These are phyloP conservation scores for Tanaodytes sp. DNA, from an alignment of 2,888 invertebrate genomes.

Conservation along the genomic window DNA sequence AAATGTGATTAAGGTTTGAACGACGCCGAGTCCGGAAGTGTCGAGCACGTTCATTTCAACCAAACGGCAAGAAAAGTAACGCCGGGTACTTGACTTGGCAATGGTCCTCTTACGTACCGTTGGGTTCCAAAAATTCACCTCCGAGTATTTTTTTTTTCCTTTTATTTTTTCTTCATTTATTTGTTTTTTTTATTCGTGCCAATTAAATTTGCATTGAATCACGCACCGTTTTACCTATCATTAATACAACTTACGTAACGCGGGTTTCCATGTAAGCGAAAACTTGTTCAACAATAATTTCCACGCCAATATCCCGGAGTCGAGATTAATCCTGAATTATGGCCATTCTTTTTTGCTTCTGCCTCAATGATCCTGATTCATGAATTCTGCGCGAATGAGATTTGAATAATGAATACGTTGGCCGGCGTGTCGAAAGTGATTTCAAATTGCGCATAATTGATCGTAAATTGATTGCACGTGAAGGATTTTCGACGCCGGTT, in stretches of 20 bases:
- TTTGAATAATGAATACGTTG: conserved; percentile 46
- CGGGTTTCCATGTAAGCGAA: conserved; percentile 1
- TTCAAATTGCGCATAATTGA: conserved; percentile 46
- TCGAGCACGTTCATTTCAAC: conserved; percentile 12
- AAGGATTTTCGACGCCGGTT: conserved; percentile 31
- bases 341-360: too few species aligned
- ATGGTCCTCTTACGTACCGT: too few species aligned
- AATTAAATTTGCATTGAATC: conserved; percentile 25
- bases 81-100: too few species aligned
- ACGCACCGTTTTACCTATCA: conserved; percentile 10
- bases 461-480: conserved; percentile 9
- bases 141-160: too few species aligned
- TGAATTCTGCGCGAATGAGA: conserved; percentile 43
- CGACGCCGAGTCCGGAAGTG: conserved; percentile 34
- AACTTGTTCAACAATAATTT: conserved; percentile 23
- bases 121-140: too few species aligned
- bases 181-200: too few species aligned
- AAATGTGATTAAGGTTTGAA: conserved; percentile 26
- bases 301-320: too few species aligned
- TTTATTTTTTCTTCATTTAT: too few species aligned
- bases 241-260: conserved; percentile 13
- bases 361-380: too few species aligned
- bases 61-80: too few species aligned
- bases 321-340: too few species aligned
- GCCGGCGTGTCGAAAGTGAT: conserved; percentile 44